Conservation (phyloP, 2,797 vertebrate genomes). For the Crenichthys baileyi region DNA sequence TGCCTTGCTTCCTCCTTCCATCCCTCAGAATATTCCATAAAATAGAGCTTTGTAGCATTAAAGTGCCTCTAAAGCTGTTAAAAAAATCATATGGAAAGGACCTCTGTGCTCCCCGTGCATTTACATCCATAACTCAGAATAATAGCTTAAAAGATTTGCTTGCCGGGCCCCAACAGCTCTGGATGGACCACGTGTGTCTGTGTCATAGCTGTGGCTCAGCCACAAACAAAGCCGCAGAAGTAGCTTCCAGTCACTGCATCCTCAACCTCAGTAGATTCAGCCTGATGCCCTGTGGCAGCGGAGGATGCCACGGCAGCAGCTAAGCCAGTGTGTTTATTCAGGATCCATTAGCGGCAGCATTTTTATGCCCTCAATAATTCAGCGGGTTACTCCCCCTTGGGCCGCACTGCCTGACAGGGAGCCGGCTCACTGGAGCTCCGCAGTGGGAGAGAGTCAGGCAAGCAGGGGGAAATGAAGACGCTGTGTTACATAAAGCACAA, state of each 20-base stretch:
- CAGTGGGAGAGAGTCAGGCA: constrained; percentile 49
- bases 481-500: constrained; percentile 43
- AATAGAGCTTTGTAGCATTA: constrained; percentile 4
- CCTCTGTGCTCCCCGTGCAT: neutral
- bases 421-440: constrained; percentile 70
- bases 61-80: neutral
- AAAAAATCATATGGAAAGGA: neutral
- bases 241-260: constrained; percentile 47
- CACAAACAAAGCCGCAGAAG: constrained; percentile 46
- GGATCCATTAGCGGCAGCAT: constrained; percentile 81
- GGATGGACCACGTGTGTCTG: constrained; percentile 12
- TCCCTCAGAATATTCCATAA: neutral
- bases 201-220: constrained; percentile 44
- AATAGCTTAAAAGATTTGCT: constrained; percentile 17
- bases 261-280: constrained; percentile 64
- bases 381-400: constrained; percentile 76
- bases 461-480: constrained; percentile 19
- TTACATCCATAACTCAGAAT: constrained; percentile 28
- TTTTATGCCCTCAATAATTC: constrained; percentile 86
- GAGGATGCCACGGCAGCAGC: constrained; percentile 67
- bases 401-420: constrained; percentile 68
- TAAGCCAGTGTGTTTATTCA: constrained; percentile 81
- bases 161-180: constrained; percentile 9
- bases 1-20: neutral
- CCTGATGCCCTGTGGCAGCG: constrained; percentile 67